Conservation (phyloP, 1,140 invertebrate species). For the Solenopsis fugax region DNA sequence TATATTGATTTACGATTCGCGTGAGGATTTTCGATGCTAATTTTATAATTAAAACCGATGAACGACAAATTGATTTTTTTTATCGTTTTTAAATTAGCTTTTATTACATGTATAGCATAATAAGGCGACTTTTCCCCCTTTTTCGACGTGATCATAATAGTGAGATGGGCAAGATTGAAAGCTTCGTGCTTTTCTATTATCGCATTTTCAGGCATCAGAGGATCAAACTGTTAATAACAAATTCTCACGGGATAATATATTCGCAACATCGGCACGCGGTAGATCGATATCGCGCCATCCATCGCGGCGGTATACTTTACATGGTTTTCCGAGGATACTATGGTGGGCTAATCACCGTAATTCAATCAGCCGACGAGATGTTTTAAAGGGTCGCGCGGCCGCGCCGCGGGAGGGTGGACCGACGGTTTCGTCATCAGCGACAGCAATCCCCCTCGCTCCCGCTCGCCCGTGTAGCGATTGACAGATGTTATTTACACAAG, state of each 20-base stretch:
- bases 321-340: slow-evolving; percentile 13
- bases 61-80: neutral
- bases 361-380: slow-evolving; percentile 50
- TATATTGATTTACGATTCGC: no score
- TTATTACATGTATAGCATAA: neutral
- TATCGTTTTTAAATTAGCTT: neutral
- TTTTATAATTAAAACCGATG: neutral
- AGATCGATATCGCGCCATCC: neutral
- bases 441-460: neutral
- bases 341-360: slow-evolving; percentile 42
- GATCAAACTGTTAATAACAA: neutral
- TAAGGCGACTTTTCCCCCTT: neutral
- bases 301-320: neutral
- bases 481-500: slow-evolving; percentile 84
- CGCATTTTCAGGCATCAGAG: no score
- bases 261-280: neutral
- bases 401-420: neutral
- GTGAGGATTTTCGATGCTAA: no score
- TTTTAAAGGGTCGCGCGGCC: slow-evolving; percentile 51
- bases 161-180: neutral
- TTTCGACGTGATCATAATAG: neutral
- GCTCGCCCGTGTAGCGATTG: slow-evolving; percentile 77
- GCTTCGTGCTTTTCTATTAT: neutral
- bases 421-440: slow-evolving; percentile 33
- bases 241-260: slow-evolving; percentile 6